These are phyloP conservation scores for Ramphastos sulfuratus DNA, from an alignment of 2,113 vertebrate genomes.

Conservation along the genomic window DNA sequence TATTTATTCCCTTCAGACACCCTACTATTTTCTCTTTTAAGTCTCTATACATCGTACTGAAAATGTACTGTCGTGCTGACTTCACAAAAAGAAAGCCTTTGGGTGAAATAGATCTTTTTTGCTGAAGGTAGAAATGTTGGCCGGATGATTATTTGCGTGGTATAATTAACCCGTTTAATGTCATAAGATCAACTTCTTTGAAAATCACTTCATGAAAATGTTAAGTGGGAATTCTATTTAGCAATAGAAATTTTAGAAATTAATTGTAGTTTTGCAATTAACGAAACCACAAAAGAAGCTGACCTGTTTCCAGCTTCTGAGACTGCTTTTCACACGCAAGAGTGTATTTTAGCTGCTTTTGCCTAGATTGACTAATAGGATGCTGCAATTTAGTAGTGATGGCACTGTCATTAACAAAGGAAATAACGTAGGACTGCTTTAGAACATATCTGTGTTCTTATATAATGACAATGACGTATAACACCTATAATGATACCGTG, in stretches of 20 bases:
- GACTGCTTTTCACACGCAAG: slow-evolving; percentile 2
- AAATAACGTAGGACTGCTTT: background rate
- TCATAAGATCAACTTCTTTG: background rate
- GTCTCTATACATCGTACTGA: background rate
- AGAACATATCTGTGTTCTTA: background rate
- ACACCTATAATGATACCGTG: background rate
- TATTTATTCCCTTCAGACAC: background rate
- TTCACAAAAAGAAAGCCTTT: background rate
- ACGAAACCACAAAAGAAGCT: background rate
- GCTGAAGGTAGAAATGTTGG: background rate
- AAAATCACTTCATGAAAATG: background rate
- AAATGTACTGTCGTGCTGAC: background rate
- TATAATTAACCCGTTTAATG: background rate
- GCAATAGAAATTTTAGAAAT: background rate
- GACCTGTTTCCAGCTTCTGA: background rate
- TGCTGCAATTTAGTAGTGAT: background rate
- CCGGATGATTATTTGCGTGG: background rate
- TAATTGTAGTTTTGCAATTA: background rate
- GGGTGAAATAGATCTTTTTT: background rate
- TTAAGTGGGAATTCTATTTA: background rate
- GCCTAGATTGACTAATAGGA: background rate
- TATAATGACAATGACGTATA: background rate
- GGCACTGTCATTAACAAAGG: background rate
- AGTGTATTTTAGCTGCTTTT: background rate
- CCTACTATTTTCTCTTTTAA: background rate